Conservation (phyloP, 2,888 invertebrate genomes). For the Odontothrips loti region DNA sequence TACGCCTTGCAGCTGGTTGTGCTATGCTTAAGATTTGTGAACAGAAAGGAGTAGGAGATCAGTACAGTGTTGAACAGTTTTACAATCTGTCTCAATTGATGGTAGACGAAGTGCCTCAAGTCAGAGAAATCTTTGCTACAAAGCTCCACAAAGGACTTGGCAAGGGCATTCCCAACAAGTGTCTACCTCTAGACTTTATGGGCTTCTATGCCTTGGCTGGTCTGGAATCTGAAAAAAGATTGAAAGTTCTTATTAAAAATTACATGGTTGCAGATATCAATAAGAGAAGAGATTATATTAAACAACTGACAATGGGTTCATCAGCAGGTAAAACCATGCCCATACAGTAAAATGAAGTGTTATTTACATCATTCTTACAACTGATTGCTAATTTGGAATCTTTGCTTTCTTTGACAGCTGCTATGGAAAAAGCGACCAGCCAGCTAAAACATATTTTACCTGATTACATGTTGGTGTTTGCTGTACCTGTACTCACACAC, state of each 20-base stretch:
- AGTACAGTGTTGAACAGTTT: conserved; percentile 91
- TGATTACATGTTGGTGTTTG: conserved; percentile 95
- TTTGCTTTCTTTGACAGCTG: conserved; percentile 38
- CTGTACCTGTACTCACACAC: conserved; percentile 93
- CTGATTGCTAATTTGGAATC: neutral
- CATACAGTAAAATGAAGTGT: conserved; percentile 32
- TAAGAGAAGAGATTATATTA: conserved; percentile 85
- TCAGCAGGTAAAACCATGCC: conserved; percentile 48
- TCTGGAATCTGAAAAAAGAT: conserved; percentile 76
- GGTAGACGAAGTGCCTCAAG: conserved; percentile 71
- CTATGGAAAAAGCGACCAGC: conserved; percentile 64
- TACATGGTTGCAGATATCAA: conserved; percentile 84
- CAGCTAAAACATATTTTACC: conserved; percentile 87
- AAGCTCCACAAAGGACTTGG: conserved; percentile 88
- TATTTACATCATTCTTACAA: neutral
- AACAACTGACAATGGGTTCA: conserved; percentile 70
- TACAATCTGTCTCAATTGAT: conserved; percentile 88
- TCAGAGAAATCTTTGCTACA: conserved; percentile 79
- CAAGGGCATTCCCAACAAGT: conserved; percentile 80
- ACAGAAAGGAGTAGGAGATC: conserved; percentile 92
- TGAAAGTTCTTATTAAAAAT: conserved; percentile 64
- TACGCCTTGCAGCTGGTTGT: conserved; percentile 87
- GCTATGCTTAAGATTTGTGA: conserved; percentile 96
- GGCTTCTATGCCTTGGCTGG: conserved; percentile 89
- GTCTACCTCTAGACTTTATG: conserved; percentile 94